Conservation (phyloP, 2,797 vertebrate genomes). For the Microctenopoma stevenorrisi region DNA sequence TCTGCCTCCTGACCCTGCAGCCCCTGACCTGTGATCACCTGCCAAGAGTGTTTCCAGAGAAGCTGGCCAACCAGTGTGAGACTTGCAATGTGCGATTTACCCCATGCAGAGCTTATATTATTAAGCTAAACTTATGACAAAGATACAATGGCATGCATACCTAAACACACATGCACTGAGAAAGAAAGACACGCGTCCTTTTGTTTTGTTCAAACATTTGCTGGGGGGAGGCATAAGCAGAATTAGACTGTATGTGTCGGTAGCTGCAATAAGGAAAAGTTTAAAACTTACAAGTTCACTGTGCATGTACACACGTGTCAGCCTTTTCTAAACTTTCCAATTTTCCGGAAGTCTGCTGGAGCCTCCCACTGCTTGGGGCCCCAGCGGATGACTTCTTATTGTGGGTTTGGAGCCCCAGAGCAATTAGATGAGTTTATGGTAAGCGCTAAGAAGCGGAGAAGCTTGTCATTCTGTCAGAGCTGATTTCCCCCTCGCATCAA, state of each 20-base stretch:
- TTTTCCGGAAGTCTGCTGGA: constrained; percentile 76
- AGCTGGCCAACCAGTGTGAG: constrained; percentile 28
- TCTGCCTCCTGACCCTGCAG: constrained; percentile 60
- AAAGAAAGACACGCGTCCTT: constrained; percentile 19
- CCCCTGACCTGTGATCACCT: constrained; percentile 76
- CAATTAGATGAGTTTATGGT: constrained; percentile 85
- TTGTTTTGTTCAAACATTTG: constrained; percentile 21
- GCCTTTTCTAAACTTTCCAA: constrained; percentile 46
- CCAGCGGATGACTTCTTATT: constrained; percentile 77
- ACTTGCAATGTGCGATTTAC: constrained; percentile 38
- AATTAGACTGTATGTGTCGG: constrained; percentile 31
- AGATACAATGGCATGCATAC: constrained; percentile 26
- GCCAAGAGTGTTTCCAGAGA: constrained; percentile 63
- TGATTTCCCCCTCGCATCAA: constrained; percentile 72
- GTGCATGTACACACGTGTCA: not conserved
- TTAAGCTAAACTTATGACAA: constrained; percentile 63
- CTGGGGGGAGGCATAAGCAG: constrained; percentile 1
- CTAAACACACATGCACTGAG: constrained; percentile 23
- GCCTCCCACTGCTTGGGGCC: constrained; percentile 68
- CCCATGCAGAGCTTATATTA: constrained; percentile 48
- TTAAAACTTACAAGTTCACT: constrained; percentile 21
- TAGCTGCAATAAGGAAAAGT: not conserved
- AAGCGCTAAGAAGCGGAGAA: constrained; percentile 74
- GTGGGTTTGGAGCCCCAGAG: constrained; percentile 76
- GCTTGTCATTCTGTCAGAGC: constrained; percentile 81